Percentiles rank a stretch among this genome's conserved stretches.
Conservation (phyloP, 1,140 invertebrate genomes). For the Micrasema longulum region DNA sequence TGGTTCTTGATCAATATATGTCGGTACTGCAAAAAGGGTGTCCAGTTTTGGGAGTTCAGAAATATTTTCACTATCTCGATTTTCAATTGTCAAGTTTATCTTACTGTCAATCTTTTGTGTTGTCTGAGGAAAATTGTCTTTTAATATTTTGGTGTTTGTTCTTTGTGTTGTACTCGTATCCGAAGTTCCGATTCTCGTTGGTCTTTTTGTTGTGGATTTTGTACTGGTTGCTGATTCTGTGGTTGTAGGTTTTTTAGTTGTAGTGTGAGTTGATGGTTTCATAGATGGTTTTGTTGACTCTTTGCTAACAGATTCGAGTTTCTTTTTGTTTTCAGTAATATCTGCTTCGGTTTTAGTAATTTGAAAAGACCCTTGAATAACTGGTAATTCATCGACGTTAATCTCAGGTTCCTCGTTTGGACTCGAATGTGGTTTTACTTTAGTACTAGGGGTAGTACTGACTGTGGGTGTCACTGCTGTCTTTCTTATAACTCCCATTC, state of each 20-base stretch:
- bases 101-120: constrained; percentile 9
- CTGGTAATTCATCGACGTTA: constrained; percentile 68
- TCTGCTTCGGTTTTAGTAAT: constrained; percentile 73
- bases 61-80: constrained; percentile 18
- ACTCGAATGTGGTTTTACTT: constrained; percentile 58
- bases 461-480: constrained; percentile 66
- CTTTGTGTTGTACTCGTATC: constrained; percentile 58
- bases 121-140: constrained; percentile 10
- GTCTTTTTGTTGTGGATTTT: constrained; percentile 43
- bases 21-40: constrained; percentile 65
- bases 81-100: background rate
- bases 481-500: constrained; percentile 68
- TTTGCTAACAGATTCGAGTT: constrained; percentile 57
- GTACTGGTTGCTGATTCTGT: constrained; percentile 56
- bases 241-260: constrained; percentile 61
- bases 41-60: constrained; percentile 67
- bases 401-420: constrained; percentile 65
- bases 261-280: constrained; percentile 59
- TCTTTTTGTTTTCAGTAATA: constrained; percentile 71
- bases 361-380: constrained; percentile 72
- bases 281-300: constrained; percentile 57
- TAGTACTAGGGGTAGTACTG: constrained; percentile 56
- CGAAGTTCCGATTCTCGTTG: constrained; percentile 49
- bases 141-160: constrained; percentile 18
- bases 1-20: constrained; percentile 68